phyloP scores from a whole-genome alignment of 2,888 invertebrate genomes.

The Crematogaster levior region DNA sequence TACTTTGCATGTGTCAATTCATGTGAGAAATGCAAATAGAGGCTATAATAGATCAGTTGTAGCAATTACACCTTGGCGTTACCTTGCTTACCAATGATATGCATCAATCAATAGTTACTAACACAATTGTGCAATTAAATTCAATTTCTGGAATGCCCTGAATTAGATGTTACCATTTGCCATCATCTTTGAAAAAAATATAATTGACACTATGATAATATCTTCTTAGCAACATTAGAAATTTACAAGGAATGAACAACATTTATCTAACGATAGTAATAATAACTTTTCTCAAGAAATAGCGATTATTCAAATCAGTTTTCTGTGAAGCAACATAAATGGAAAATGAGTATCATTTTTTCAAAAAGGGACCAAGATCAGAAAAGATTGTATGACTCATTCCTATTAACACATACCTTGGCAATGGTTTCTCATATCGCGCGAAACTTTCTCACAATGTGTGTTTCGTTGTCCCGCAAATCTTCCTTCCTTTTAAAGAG shows the following conservation, averaged over 20 bases:
- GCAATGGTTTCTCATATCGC: slow-evolving; percentile 37
- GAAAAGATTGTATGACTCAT: not conserved
- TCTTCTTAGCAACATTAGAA: not conserved
- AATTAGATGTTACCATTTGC: slow-evolving; percentile 2
- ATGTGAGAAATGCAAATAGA: slow-evolving; percentile 3
- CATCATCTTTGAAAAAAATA: slow-evolving; percentile 3
- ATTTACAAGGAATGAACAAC: not conserved
- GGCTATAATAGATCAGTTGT: not conserved
- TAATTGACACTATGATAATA: slow-evolving; percentile 1
- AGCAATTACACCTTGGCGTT: slow-evolving; percentile 5
- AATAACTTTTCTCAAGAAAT: slow-evolving; percentile 6
- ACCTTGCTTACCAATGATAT: not conserved
- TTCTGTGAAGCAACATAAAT: not conserved
- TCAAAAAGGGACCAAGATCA: not conserved
- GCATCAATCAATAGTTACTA: not conserved
- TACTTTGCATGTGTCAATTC: slow-evolving; percentile 1
- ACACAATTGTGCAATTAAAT: slow-evolving; percentile 13
- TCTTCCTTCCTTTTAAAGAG: slow-evolving; percentile 72
- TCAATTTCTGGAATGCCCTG: slow-evolving; percentile 13
- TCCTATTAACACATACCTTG: slow-evolving; percentile 6
- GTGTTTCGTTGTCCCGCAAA: slow-evolving; percentile 66
- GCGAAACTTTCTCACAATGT: slow-evolving; percentile 70
- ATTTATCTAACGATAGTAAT: not conserved
- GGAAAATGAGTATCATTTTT: not conserved
- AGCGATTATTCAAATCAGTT: slow-evolving; percentile 28